Conservation (phyloP, 2,888 invertebrate genomes). For the Spodoptera exigua region DNA sequence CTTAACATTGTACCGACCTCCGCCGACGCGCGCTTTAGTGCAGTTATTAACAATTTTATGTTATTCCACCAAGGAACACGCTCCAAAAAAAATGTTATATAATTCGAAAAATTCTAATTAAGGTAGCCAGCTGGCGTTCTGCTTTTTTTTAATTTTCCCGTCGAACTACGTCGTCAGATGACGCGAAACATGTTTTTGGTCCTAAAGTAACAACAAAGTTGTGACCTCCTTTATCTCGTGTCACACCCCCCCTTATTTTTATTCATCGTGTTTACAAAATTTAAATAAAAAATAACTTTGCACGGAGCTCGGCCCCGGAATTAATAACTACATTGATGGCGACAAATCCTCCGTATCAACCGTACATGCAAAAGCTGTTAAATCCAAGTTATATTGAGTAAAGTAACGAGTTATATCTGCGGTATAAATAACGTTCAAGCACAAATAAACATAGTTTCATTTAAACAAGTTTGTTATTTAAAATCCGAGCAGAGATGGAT, state of each 20-base stretch:
- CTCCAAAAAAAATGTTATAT: constrained; percentile 73
- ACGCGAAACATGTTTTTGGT: constrained; percentile 76
- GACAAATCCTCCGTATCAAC: constrained; percentile 9
- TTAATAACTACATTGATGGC: constrained; percentile 28
- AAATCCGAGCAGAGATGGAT: constrained; percentile 73
- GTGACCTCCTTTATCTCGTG: constrained; percentile 69
- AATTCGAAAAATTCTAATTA: constrained; percentile 88
- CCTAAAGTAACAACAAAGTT: constrained; percentile 75
- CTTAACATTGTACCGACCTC: constrained; percentile 40
- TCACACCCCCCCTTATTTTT: constrained; percentile 59
- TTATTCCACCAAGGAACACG: constrained; percentile 62
- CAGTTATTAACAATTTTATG: constrained; percentile 70
- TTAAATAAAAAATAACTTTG: constrained; percentile 27
- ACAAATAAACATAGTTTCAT: constrained; percentile 52
- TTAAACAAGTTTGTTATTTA: constrained; percentile 62
- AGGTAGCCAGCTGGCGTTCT: constrained; percentile 80
- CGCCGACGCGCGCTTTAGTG: constrained; percentile 45
- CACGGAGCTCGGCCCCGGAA: constrained; percentile 10
- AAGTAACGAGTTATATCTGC: constrained; percentile 26
- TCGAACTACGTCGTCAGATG: constrained; percentile 82
- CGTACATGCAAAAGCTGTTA: constrained; percentile 14
- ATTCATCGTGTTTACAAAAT: constrained; percentile 58
- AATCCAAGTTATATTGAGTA: constrained; percentile 16
- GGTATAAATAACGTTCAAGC: constrained; percentile 29
- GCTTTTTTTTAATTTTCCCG: constrained; percentile 84